Evolutionary conservation across 2,888 invertebrate genomes (phyloP).

Genomic region (Drosophila neotestacea): DNA sequence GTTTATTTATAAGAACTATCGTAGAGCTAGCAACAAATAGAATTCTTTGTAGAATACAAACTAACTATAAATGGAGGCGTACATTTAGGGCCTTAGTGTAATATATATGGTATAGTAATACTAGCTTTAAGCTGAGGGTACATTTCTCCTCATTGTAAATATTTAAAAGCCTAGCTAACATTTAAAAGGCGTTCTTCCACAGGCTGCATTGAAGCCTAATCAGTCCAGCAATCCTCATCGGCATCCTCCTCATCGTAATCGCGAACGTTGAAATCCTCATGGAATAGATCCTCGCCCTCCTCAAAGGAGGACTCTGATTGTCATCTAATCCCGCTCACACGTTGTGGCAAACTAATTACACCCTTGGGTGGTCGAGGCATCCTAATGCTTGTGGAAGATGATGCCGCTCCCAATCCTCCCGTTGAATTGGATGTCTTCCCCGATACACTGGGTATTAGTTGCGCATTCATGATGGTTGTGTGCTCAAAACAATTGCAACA

Average conservation of each 20-base stretch:
- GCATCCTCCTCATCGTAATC: constrained; percentile 80
- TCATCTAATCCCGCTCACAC: constrained; percentile 83
- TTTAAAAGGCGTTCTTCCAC: constrained; percentile 33
- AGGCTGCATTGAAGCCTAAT: constrained; percentile 50
- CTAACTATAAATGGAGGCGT: constrained; percentile 47
- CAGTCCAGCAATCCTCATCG: constrained; percentile 81
- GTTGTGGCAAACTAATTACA: constrained; percentile 79
- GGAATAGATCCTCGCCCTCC: constrained; percentile 84
- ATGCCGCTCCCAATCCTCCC: constrained; percentile 19
- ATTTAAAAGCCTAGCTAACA: constrained; percentile 54
- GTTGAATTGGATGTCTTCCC: constrained; percentile 68
- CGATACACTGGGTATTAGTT: constrained; percentile 84
- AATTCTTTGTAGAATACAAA: constrained; percentile 31
- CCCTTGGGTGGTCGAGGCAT: constrained; percentile 83
- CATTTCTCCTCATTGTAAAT: constrained; percentile 27
- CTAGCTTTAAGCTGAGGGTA: constrained; percentile 47
- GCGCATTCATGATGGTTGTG: constrained; percentile 75
- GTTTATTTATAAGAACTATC: constrained; percentile 31
- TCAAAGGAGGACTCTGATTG: constrained; percentile 85
- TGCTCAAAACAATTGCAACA: constrained; percentile 84
- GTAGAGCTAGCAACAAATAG: constrained; percentile 41
- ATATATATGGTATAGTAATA: constrained; percentile 36
- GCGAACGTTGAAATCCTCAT: constrained; percentile 83
- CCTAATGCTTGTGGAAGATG: constrained; percentile 82
- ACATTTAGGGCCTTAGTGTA: constrained; percentile 24